phyloP scores from a whole-genome alignment of 2,797 vertebrate species.

The Sebastes cheni region DNA sequence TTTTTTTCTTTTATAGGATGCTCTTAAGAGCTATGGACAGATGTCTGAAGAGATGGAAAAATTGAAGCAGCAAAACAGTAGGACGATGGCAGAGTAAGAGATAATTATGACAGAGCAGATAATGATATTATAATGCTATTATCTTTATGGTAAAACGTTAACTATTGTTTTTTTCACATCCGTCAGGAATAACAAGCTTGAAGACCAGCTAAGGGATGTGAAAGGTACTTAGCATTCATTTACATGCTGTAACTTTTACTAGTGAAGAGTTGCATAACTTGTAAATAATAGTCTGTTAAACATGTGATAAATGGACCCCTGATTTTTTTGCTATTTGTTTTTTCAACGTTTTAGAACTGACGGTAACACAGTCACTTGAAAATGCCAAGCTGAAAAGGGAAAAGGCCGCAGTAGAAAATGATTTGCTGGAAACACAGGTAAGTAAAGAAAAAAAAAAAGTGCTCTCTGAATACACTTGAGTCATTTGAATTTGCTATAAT shows the following conservation, averaged over 20 bases:
- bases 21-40: constrained; percentile 83
- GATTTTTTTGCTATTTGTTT: background rate
- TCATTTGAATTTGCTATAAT: background rate
- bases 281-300: background rate
- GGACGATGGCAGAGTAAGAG: constrained; percentile 66
- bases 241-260: background rate
- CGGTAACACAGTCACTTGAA: constrained; percentile 83
- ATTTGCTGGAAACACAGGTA: constrained; percentile 86
- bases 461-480: background rate
- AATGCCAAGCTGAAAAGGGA: constrained; percentile 85
- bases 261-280: background rate
- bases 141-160: background rate
- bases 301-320: background rate
- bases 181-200: constrained; percentile 86
- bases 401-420: constrained; percentile 87
- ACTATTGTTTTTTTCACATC: background rate
- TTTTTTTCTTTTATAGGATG: constrained; percentile 73
- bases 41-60: constrained; percentile 83
- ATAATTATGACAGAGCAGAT: background rate
- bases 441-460: background rate
- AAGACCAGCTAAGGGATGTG: constrained; percentile 85
- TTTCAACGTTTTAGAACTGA: constrained; percentile 77
- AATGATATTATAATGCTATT: background rate
- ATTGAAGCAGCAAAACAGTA: constrained; percentile 85
- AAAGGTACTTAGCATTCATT: constrained; percentile 83